These are phyloP conservation scores for Sesamia nonagrioides DNA, from an alignment of 1,140 invertebrate genomes.

Conservation along the genomic window DNA sequence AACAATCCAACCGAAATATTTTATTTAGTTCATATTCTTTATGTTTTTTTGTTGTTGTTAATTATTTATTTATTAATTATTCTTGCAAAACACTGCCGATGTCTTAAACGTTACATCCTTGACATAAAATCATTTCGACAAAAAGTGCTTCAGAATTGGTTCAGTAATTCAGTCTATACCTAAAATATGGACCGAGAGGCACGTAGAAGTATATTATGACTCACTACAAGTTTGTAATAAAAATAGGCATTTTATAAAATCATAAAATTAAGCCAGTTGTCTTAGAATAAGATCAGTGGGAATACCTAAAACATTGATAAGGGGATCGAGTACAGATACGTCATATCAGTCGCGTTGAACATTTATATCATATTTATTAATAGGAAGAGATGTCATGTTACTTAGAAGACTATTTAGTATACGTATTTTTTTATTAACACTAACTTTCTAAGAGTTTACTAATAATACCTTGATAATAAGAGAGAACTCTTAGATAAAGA, in stretches of 20 bases:
- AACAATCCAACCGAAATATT: background rate
- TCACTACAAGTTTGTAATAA: background rate
- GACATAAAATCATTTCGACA: background rate
- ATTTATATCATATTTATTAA: conserved; percentile 23
- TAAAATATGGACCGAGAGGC: background rate
- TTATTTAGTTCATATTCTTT: background rate
- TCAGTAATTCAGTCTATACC: background rate
- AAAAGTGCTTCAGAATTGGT: conserved; percentile 3
- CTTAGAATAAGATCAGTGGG: conserved; percentile 12
- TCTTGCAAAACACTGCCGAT: conserved; percentile 12
- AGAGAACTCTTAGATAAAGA: no score
- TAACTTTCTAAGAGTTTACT: background rate
- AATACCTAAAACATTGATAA: conserved; percentile 32
- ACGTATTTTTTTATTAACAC: background rate
- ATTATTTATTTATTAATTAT: conserved; percentile 8
- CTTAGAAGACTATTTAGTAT: background rate
- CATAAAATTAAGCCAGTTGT: background rate
- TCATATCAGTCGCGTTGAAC: background rate
- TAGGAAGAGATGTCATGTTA: background rate
- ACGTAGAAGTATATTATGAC: background rate
- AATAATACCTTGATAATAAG: no score
- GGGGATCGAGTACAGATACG: background rate
- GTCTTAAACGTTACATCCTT: conserved; percentile 1
- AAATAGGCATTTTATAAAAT: background rate
- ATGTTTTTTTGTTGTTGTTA: background rate